These are phyloP conservation scores for Sanderia malayensis DNA, from an alignment of 30 jellyfish, hydroid and myxozoan genomes.

Conservation along the genomic window DNA sequence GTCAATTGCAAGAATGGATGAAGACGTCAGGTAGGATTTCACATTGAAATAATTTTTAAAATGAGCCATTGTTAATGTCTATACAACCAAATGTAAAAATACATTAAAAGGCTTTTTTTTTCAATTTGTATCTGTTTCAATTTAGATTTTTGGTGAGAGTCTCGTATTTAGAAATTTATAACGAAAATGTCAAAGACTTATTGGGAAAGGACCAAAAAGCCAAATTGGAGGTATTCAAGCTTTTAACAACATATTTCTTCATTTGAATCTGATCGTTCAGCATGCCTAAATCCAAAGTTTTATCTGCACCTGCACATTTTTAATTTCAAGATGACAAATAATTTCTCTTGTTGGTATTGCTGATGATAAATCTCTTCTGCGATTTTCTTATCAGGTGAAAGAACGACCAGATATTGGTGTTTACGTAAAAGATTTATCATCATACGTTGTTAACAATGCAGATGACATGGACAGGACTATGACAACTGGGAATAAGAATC, in stretches of 20 bases:
- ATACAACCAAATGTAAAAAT: too few relatives aligned
- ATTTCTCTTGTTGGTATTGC: too few relatives aligned
- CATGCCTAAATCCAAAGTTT: too few relatives aligned
- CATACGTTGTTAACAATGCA: slow-evolving; percentile 94
- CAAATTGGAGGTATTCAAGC: slow-evolving; percentile 86
- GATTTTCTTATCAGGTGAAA: slow-evolving; percentile 78
- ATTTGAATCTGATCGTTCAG: too few relatives aligned
- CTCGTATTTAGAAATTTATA: slow-evolving; percentile 90
- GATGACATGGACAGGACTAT: slow-evolving; percentile 98
- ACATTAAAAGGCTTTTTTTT: too few relatives aligned
- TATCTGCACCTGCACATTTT: too few relatives aligned
- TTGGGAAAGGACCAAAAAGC: slow-evolving; percentile 96
- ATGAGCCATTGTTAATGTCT: too few relatives aligned
- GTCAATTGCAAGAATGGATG: slow-evolving; percentile 82
- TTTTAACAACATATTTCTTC: too few relatives aligned
- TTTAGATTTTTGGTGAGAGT: slow-evolving; percentile 94
- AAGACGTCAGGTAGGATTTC: slow-evolving; percentile 89
- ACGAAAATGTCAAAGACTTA: slow-evolving; percentile 93
- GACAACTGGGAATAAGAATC: slow-evolving; percentile 93
- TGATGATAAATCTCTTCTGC: too few relatives aligned
- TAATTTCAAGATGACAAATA: too few relatives aligned
- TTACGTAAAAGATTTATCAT: slow-evolving; percentile 90
- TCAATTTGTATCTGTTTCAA: too few relatives aligned
- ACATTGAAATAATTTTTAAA: too few relatives aligned
- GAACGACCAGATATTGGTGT: slow-evolving; percentile 99